Base-by-base conservation (phyloP, 2,888 invertebrate species). In the Macropis europaea region DNA sequence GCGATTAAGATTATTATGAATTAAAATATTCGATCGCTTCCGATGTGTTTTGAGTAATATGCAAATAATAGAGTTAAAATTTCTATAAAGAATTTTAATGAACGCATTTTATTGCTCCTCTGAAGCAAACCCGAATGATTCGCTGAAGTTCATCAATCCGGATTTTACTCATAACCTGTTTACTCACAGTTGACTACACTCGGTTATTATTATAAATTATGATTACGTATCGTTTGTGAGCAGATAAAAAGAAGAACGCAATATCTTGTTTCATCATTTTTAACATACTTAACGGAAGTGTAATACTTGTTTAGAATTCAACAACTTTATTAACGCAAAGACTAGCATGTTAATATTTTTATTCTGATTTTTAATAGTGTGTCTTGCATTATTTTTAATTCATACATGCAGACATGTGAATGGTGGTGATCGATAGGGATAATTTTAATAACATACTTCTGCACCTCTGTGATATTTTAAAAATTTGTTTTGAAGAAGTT, bases 151-250 rank as follows among this genome's bases (percentile, higher is more conserved):
- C 13, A 6, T n/a, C 47, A n/a, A n/a, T 17, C 42, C 40, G 42
- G 59, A 50, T 64, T 34, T 64, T 61, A 52, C 28, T 32, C 59
- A 48, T 59, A 28, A 9, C 40, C 32, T 24, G 22, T 38, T 24
- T 32, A 22, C 2, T 22, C 24, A 1, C 40, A 30, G n/a, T n/a
- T n/a, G n/a, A 38, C 3, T 28, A 30, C 47, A 48, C 15, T 28
- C 9, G 15, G 28, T 28, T 26, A 48, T 48, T 28, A 48, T 9
- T 32, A 9, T 30, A 15, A 32, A 30, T 48, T 32, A 48, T 17
- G 30, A n/a, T n/a, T n/a, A n/a, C 15, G 4, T 32, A 22, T 43
- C 17, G n/a, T 48, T 32, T 24, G 30, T 32, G 19, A 30, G 19
- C 32, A 48, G 48, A 11, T 19, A n/a, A 48, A n/a, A n/a, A n/a